These are phyloP conservation scores for Papilio dardanus DNA, from an alignment of 1,140 invertebrate genomes.

Conservation along the genomic window DNA sequence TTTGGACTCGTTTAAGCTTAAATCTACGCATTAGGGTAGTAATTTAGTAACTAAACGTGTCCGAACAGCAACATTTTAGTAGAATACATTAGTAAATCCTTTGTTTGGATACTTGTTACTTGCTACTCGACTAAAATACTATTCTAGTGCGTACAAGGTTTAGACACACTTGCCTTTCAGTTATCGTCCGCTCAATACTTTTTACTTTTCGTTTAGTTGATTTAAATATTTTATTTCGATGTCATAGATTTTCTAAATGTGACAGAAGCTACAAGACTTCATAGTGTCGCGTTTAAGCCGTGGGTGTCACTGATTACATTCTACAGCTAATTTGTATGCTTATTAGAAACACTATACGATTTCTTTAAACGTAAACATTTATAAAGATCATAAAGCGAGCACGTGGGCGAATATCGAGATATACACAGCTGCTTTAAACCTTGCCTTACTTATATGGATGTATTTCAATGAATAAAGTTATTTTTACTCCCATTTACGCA, in stretches of 20 bases:
- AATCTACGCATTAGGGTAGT: too few relatives aligned
- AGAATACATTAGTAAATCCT: too few relatives aligned
- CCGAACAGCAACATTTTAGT: too few relatives aligned
- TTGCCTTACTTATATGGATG: background rate
- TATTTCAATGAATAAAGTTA: background rate
- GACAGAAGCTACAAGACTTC: background rate
- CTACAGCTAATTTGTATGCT: constrained; percentile 21
- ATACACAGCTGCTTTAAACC: background rate
- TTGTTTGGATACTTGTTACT: too few relatives aligned
- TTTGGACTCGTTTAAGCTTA: too few relatives aligned
- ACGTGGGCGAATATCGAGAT: background rate
- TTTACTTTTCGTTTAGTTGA: too few relatives aligned
- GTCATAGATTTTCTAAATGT: background rate
- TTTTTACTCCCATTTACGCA: background rate
- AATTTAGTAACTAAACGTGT: too few relatives aligned
- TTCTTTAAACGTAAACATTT: constrained; percentile 15
- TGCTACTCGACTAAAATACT: too few relatives aligned
- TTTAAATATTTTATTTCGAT: background rate
- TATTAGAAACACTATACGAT: constrained; percentile 15
- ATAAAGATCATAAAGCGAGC: background rate
- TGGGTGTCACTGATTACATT: constrained; percentile 18
- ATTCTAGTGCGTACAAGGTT: too few relatives aligned
- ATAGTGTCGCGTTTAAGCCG: background rate
- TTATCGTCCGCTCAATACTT: too few relatives aligned
- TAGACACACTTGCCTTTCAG: too few relatives aligned